Conservation (phyloP, 2,888 invertebrate species). For the Tigriopus californicus region DNA sequence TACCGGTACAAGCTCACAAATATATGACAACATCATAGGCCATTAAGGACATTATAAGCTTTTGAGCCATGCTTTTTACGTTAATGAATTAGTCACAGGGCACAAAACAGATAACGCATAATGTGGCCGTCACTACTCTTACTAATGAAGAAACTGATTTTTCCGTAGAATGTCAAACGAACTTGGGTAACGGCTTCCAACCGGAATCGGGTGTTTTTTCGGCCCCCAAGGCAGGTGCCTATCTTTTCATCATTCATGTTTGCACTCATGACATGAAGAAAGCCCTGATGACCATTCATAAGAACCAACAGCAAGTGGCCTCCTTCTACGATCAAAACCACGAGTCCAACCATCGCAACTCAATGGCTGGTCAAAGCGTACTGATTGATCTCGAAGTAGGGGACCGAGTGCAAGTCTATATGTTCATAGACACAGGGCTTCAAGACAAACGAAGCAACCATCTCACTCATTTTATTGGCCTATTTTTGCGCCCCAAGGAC, state of each 20-base stretch:
- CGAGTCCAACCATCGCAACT: constrained; percentile 15
- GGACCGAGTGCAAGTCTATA: constrained; percentile 11
- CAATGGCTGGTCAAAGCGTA: constrained; percentile 11
- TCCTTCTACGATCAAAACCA: constrained; percentile 16
- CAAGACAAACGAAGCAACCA: constrained; percentile 13
- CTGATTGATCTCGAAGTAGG: constrained; percentile 4
- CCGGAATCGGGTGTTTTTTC: constrained; percentile 12
- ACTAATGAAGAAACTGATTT: too few species aligned
- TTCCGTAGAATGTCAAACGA: not conserved
- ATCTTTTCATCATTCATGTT: constrained; percentile 12
- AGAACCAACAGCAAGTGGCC: constrained; percentile 10
- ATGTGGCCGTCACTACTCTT: too few species aligned
- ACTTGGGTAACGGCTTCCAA: constrained; percentile 10
- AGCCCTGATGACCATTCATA: constrained; percentile 6
- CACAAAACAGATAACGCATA: too few species aligned
- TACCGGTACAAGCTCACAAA: too few species aligned
- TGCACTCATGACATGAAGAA: constrained; percentile 10
- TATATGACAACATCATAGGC: too few species aligned
- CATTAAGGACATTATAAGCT: too few species aligned
- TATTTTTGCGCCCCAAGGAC: constrained; percentile 4
- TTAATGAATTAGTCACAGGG: too few species aligned
- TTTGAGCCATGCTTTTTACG: too few species aligned
- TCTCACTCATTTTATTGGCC: constrained; percentile 12
- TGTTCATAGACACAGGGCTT: constrained; percentile 7
- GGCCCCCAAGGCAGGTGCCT: constrained; percentile 9